A percentile compares a stretch with the other conserved stretches of the same genome.
phyloP scores from a whole-genome alignment of 2,797 vertebrate genomes.

The Poeciliopsis paucimaculata region DNA sequence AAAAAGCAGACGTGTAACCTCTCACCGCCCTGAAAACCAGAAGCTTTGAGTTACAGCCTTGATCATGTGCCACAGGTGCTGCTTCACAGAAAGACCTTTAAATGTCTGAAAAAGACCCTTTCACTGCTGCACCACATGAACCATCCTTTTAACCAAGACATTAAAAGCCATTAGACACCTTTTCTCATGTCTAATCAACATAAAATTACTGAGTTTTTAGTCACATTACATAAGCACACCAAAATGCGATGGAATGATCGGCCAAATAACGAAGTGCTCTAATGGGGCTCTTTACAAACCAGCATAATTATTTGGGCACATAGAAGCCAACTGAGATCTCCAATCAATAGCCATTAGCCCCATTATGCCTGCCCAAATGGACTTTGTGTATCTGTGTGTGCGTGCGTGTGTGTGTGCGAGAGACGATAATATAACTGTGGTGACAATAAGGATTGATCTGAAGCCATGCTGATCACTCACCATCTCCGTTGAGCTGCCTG shows the following conservation, averaged over 20 bases:
- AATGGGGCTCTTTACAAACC: slow-evolving; percentile 64
- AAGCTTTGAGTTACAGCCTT: neutral
- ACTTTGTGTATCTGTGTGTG: slow-evolving; percentile 27
- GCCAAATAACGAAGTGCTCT: slow-evolving; percentile 24
- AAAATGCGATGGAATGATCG: slow-evolving; percentile 32
- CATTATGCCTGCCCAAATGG: slow-evolving; percentile 62
- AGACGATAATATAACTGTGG: slow-evolving; percentile 26
- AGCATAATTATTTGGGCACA: slow-evolving; percentile 66
- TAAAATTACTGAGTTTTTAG: slow-evolving; percentile 38
- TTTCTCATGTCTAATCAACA: slow-evolving; percentile 46
- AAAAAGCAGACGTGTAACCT: slow-evolving; percentile 2
- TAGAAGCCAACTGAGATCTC: slow-evolving; percentile 57
- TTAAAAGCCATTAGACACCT: slow-evolving; percentile 34
- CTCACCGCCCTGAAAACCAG: neutral
- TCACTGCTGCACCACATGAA: slow-evolving; percentile 25
- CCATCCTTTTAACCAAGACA: slow-evolving; percentile 1
- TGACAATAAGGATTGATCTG: slow-evolving; percentile 56
- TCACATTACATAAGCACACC: slow-evolving; percentile 35
- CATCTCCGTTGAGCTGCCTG: slow-evolving; percentile 78
- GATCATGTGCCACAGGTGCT: slow-evolving; percentile 3
- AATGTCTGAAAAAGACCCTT: slow-evolving; percentile 17
- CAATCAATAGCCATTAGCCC: slow-evolving; percentile 76
- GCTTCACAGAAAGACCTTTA: neutral
- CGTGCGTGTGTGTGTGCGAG: slow-evolving; percentile 19
- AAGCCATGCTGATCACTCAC: slow-evolving; percentile 67